Percentiles rank a stretch among this genome's conserved stretches.
phyloP scores from a whole-genome alignment of 1,140 invertebrate species.

The Pogonognathellus flavescens region DNA sequence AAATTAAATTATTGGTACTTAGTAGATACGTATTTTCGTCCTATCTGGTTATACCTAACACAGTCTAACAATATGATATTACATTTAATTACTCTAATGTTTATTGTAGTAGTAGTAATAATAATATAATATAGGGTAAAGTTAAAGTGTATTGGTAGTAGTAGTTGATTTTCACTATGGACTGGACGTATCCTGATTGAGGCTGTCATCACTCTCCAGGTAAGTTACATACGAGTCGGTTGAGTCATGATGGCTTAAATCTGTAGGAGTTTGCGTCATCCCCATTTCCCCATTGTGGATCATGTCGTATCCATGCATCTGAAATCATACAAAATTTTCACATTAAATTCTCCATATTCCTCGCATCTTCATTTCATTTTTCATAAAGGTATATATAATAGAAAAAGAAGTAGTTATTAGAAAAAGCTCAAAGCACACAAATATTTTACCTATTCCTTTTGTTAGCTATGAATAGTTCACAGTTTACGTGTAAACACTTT shows the following conservation, averaged over 20 bases:
- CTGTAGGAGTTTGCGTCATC: conserved; percentile 66
- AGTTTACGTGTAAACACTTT: too few relatives aligned
- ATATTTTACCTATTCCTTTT: too few relatives aligned
- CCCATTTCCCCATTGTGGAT: conserved; percentile 69
- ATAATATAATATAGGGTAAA: neutral
- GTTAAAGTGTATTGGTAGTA: neutral
- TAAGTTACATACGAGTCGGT: conserved; percentile 91
- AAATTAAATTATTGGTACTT: conserved; percentile 13
- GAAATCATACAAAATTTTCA: conserved; percentile 67
- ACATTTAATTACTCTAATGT: neutral
- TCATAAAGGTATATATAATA: too few relatives aligned
- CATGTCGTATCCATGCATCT: conserved; percentile 90
- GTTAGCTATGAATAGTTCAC: too few relatives aligned
- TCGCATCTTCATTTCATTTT: too few relatives aligned
- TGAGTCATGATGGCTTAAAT: conserved; percentile 80
- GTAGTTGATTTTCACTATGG: conserved; percentile 70
- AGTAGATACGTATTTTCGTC: neutral
- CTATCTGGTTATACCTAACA: too few relatives aligned
- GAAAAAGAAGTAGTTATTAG: too few relatives aligned
- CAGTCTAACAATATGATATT: neutral
- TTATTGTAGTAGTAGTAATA: conserved; percentile 1
- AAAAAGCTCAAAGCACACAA: too few relatives aligned
- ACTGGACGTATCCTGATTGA: conserved; percentile 76
- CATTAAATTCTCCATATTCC: too few relatives aligned
- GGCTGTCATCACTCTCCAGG: conserved; percentile 86